phyloP scores from a whole-genome alignment of 2,113 vertebrate species.

The Tor tambroides region DNA sequence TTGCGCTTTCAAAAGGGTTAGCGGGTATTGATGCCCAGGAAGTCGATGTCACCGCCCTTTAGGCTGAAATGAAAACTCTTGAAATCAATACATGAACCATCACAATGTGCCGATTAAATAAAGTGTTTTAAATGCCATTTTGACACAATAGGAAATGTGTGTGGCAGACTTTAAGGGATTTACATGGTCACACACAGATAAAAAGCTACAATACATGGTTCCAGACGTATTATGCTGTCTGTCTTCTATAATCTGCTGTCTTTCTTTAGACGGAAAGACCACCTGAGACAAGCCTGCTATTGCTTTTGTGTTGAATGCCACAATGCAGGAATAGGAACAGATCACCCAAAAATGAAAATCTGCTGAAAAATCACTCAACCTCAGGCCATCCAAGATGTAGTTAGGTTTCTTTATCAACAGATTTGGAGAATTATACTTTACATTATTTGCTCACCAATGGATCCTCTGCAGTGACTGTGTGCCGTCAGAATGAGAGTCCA shows the following conservation, averaged over 20 bases:
- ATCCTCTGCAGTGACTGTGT: no score
- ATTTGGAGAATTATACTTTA: no score
- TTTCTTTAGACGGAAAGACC: neutral
- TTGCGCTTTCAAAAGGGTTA: neutral
- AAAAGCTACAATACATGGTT: neutral
- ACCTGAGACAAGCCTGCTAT: neutral
- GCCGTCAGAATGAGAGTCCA: no score
- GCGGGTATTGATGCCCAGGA: neutral
- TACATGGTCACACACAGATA: neutral
- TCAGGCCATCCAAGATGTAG: neutral
- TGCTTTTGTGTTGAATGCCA: neutral
- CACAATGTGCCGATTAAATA: neutral
- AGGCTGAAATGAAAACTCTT: neutral
- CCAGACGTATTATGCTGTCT: neutral
- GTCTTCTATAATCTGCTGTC: neutral
- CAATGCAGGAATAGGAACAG: neutral
- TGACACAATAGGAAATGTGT: neutral
- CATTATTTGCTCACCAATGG: no score
- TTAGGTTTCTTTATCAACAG: no score
- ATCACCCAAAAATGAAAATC: neutral
- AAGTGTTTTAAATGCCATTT: constrained; percentile 20
- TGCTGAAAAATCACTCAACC: neutral
- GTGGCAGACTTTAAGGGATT: neutral
- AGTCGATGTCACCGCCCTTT: constrained; percentile 15
- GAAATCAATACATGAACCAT: constrained; percentile 30